Percentiles rank a stretch among this genome's conserved stretches.
These are phyloP conservation scores for Enteromius anoplus DNA, from an alignment of 2,797 vertebrate species.

Conservation along the genomic window DNA sequence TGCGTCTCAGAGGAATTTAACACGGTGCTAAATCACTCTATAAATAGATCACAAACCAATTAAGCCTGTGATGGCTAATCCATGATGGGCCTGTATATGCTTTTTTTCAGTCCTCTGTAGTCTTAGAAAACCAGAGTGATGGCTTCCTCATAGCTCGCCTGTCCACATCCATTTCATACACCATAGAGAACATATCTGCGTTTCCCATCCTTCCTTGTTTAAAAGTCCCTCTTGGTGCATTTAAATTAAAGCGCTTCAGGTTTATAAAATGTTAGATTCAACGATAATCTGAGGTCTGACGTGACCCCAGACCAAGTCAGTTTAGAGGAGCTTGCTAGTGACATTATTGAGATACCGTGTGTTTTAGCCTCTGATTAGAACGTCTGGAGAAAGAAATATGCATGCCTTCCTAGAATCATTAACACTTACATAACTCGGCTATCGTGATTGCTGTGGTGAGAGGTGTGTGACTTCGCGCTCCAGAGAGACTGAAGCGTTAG, in stretches of 20 bases:
- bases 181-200: constrained; percentile 72
- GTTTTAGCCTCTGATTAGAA: background rate
- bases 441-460: constrained; percentile 77
- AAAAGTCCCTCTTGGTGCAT: constrained; percentile 66
- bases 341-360: constrained; percentile 30
- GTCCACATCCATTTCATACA: constrained; percentile 67
- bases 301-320: constrained; percentile 59
- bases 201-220: constrained; percentile 66
- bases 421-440: constrained; percentile 79
- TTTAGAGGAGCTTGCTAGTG: constrained; percentile 29
- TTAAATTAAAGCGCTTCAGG: constrained; percentile 68
- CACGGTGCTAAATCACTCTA: constrained; percentile 45
- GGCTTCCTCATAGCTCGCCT: constrained; percentile 63
- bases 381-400: constrained; percentile 27
- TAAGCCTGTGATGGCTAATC: constrained; percentile 47
- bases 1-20: constrained; percentile 50
- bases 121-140: constrained; percentile 49
- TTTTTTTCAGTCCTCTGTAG: constrained; percentile 33
- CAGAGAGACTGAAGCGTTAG: constrained; percentile 91
- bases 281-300: constrained; percentile 66
- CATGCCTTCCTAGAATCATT: constrained; percentile 70
- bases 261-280: constrained; percentile 63
- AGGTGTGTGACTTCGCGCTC: constrained; percentile 15
- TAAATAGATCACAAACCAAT: constrained; percentile 54
- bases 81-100: constrained; percentile 47